Evolutionary conservation across 2,888 invertebrate genomes (phyloP), one percentile per base, ranked within the genome.

Genomic region (Zonitis immaculata): DNA sequence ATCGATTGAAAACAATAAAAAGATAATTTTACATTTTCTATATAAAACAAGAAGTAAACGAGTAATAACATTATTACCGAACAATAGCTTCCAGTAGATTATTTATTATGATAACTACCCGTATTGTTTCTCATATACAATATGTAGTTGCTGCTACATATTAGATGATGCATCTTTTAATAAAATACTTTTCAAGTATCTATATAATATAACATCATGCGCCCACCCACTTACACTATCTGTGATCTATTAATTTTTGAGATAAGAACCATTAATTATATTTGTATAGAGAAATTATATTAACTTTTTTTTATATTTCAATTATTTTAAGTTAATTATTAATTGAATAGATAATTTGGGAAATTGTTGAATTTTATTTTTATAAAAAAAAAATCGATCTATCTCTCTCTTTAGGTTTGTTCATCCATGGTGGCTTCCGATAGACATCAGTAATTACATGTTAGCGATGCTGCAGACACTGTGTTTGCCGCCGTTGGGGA

Each of bases 391-490:
- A n/a, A n/a, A n/a, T n/a, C n/a, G n/a, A n/a, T n/a, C n/a, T n/a
- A n/a, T n/a, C n/a, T n/a, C n/a, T n/a, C n/a, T n/a, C n/a, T n/a
- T n/a, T n/a, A n/a, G n/a, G n/a, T n/a, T n/a, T n/a, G n/a, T n/a
- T n/a, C 55, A 47, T 52, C 52, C 47, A 50, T 52, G 59, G 59
- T 59, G 59, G 57, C 57, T 59, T 59, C 59, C 59, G 59, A 59
- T 59, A 59, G 59, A 59, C 59, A 57, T 57, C 59, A 52, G 57
- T 59, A 59, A 59, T 59, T 59, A 59, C 47, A 59, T 50, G 59
- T 52, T 59, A 53, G 44, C 55, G 59, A 59, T 54, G 57, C 48
- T 55, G 54, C 54, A 50, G 57, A 51, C 54, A 49, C 45, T 49
- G 52, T 50, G 54, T 49, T 52, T 56, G 56, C 56, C 59, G 57